Evolutionary conservation across 2,888 invertebrate species (phyloP).

Genomic region (Eubasilissa splendida): DNA sequence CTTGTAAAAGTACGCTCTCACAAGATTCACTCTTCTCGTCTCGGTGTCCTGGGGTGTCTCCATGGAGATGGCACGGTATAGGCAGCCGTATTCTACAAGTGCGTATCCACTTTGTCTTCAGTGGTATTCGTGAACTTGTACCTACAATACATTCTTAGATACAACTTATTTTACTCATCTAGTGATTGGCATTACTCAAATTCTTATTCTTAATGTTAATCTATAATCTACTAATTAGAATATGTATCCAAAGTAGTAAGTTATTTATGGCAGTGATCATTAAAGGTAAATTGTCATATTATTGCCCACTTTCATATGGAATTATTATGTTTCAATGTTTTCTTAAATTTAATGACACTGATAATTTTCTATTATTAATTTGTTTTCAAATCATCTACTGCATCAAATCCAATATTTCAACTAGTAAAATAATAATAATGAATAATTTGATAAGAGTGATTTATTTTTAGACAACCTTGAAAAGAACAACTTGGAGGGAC

Average conservation of each 20-base stretch:
- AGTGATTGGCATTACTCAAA: too few species aligned
- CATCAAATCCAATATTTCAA: too few species aligned
- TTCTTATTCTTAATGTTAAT: too few species aligned
- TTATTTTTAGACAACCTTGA: neutral
- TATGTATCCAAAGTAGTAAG: too few species aligned
- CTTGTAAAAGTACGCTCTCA: conserved; percentile 39
- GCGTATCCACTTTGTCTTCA: conserved; percentile 46
- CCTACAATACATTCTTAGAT: too few species aligned
- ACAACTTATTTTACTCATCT: too few species aligned
- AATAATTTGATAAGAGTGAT: neutral
- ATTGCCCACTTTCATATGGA: too few species aligned
- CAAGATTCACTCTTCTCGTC: conserved; percentile 17
- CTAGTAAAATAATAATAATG: neutral
- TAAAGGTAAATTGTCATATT: too few species aligned
- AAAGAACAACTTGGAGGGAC: neutral
- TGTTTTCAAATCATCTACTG: neutral
- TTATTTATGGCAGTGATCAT: too few species aligned
- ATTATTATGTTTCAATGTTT: too few species aligned
- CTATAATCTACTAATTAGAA: too few species aligned
- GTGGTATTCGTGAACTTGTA: too few species aligned
- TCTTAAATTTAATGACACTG: neutral
- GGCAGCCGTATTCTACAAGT: conserved; percentile 70
- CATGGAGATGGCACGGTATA: conserved; percentile 73
- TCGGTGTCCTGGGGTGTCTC: conserved; percentile 63
- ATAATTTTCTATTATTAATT: neutral